phyloP scores from a whole-genome alignment of 2,797 vertebrate species.

The Cirrhinus mrigala region DNA sequence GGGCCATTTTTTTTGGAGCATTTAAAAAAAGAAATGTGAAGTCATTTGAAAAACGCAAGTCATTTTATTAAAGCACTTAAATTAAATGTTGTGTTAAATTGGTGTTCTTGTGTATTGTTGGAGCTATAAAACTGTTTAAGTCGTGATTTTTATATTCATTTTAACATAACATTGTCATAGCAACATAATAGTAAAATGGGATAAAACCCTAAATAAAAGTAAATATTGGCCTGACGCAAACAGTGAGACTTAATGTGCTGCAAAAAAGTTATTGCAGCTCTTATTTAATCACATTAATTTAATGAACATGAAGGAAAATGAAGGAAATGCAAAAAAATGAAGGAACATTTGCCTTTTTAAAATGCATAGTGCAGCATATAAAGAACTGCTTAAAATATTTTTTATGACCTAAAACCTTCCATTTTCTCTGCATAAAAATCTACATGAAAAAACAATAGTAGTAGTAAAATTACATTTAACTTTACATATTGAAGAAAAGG shows the following conservation, averaged over 20 bases:
- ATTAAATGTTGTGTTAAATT: not conserved
- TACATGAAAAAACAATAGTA: not conserved
- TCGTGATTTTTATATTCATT: not conserved
- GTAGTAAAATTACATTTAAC: not conserved
- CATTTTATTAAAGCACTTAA: not conserved
- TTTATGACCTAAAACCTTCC: not conserved
- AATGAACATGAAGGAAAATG: not conserved
- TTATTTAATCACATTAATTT: not conserved
- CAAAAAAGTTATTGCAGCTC: not conserved
- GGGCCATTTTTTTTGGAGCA: not conserved
- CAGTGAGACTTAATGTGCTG: not conserved
- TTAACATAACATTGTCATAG: not conserved
- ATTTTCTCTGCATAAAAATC: not conserved
- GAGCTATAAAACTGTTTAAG: not conserved
- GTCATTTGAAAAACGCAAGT: not conserved
- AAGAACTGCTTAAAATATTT: not conserved
- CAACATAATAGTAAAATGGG: not conserved
- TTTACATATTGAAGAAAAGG: not conserved
- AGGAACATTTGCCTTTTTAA: not conserved
- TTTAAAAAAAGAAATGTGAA: not conserved
- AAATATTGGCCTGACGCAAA: not conserved
- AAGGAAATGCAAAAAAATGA: not conserved
- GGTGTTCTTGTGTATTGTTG: not conserved
- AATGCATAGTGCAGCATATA: not conserved
- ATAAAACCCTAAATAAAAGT: not conserved